A percentile compares a stretch with the other conserved stretches of the same genome.
phyloP scores from a whole-genome alignment of 2,888 invertebrate species.

The Rhamphomyia laevipes region DNA sequence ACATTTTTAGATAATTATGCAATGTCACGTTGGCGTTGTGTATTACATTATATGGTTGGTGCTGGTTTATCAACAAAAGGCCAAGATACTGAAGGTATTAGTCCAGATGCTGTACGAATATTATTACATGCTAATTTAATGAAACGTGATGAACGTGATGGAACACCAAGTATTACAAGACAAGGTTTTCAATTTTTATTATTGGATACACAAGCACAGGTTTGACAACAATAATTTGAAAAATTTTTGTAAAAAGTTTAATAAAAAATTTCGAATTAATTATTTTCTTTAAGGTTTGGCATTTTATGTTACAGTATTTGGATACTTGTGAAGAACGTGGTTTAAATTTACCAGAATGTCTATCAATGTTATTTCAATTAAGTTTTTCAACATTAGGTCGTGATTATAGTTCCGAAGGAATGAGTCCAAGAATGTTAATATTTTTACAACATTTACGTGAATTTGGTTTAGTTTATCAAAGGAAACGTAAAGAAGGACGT shows the following conservation, averaged over 20 bases:
- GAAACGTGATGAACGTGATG: constrained; percentile 57
- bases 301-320: constrained; percentile 91
- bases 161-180: constrained; percentile 77
- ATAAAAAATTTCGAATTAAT: not conserved
- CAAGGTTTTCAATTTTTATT: constrained; percentile 96
- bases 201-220: constrained; percentile 69
- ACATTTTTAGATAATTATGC: constrained; percentile 85
- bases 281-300: constrained; percentile 53
- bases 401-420: constrained; percentile 93
- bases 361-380: constrained; percentile 91
- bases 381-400: constrained; percentile 90
- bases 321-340: constrained; percentile 83
- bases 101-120: constrained; percentile 87
- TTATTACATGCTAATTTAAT: constrained; percentile 87
- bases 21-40: constrained; percentile 90
- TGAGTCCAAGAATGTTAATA: constrained; percentile 73
- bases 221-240: constrained; percentile 1
- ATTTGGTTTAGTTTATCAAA: constrained; percentile 93
- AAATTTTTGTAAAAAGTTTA: not conserved
- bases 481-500: constrained; percentile 81
- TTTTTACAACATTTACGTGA: constrained; percentile 94
- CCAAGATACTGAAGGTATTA: constrained; percentile 80
- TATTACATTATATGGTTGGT: constrained; percentile 93
- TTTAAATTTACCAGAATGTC: constrained; percentile 78
- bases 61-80: constrained; percentile 37